phyloP scores from a whole-genome alignment of 2,113 vertebrate genomes.

The Ellobius talpinus region DNA sequence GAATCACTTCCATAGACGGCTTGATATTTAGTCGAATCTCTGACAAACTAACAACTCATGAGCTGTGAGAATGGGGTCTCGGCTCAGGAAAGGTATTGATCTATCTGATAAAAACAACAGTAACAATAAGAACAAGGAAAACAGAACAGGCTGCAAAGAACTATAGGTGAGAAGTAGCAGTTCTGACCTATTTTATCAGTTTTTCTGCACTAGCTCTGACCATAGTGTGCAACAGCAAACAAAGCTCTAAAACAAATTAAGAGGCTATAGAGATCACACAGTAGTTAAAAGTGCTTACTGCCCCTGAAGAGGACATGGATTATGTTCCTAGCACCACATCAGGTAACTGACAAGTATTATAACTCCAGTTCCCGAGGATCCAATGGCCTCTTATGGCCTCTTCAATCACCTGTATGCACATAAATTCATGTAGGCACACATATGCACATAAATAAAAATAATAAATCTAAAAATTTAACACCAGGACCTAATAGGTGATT shows the following conservation, averaged over 20 bases:
- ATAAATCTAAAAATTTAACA: slow-evolving; percentile 45
- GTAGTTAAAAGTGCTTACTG: neutral
- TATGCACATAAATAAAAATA: neutral
- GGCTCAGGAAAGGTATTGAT: slow-evolving; percentile 48
- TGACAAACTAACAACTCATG: slow-evolving; percentile 48
- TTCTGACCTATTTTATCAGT: slow-evolving; percentile 54
- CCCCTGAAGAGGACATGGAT: neutral
- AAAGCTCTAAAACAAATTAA: neutral
- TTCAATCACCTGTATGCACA: neutral
- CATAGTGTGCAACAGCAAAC: neutral
- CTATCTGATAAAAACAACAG: slow-evolving; percentile 41
- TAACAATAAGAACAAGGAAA: neutral
- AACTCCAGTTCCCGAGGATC: neutral
- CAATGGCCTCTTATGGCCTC: neutral
- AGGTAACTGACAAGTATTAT: neutral
- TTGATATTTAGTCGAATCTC: slow-evolving; percentile 24
- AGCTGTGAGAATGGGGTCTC: slow-evolving; percentile 22
- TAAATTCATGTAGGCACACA: neutral
- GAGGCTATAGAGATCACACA: neutral
- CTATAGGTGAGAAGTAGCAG: neutral
- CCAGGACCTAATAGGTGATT: neutral
- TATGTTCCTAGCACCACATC: neutral
- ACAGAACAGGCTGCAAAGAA: neutral
- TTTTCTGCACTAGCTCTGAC: slow-evolving; percentile 4
- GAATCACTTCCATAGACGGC: slow-evolving; percentile 38